Conservation (phyloP, 2,888 invertebrate species). For the Chymomyza caudatula region DNA sequence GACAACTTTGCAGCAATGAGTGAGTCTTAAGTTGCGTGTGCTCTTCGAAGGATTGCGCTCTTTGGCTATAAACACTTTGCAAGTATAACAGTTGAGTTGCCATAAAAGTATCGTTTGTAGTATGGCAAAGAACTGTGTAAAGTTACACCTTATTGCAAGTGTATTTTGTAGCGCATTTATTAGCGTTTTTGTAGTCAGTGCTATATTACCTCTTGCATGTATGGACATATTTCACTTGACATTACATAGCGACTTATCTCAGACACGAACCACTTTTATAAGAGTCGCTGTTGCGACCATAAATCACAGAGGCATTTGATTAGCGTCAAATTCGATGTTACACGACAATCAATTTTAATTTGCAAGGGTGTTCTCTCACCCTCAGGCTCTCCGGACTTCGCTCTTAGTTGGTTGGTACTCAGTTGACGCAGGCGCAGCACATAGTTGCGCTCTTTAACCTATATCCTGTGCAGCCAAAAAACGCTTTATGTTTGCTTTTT, state of each 20-base stretch:
- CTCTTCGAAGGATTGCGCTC: slow-evolving; percentile 11
- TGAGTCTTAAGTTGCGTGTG: neutral
- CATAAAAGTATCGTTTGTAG: too few relatives aligned
- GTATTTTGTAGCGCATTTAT: too few relatives aligned
- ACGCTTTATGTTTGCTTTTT: neutral
- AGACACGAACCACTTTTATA: slow-evolving; percentile 35
- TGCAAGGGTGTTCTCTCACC: slow-evolving; percentile 12
- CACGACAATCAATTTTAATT: slow-evolving; percentile 33
- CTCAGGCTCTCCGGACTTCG: neutral
- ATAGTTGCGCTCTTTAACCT: neutral
- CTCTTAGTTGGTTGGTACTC: neutral
- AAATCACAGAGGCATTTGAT: slow-evolving; percentile 47
- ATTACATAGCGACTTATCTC: slow-evolving; percentile 11
- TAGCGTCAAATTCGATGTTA: slow-evolving; percentile 31
- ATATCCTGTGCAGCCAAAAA: neutral
- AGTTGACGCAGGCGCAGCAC: neutral
- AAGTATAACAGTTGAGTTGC: slow-evolving; percentile 3
- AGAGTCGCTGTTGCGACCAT: slow-evolving; percentile 35
- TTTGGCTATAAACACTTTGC: neutral
- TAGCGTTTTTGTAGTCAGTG: too few relatives aligned
- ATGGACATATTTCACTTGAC: too few relatives aligned
- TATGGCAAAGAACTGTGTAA: neutral
- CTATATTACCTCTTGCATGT: too few relatives aligned
- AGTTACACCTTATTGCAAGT: neutral
- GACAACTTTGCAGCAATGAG: neutral